Percentiles rank a stretch among this genome's conserved stretches.
Evolutionary conservation across 1,140 invertebrate species (phyloP).

Genomic region (Euglossa dilemma): DNA sequence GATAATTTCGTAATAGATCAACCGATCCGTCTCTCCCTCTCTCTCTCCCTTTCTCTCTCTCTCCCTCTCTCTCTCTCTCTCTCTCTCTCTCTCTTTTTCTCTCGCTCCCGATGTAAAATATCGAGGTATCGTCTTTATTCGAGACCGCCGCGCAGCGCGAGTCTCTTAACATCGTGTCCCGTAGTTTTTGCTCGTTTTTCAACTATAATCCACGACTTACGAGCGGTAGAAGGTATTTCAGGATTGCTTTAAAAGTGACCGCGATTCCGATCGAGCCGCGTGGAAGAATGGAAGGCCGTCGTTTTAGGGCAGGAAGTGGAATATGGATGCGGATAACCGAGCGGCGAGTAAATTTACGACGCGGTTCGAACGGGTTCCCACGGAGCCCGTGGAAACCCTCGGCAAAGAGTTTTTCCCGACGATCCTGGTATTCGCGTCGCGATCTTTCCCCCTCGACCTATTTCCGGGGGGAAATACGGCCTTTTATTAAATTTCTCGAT

Average conservation of each 20-base stretch:
- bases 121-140: neutral
- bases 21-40: neutral
- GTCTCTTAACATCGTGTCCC: neutral
- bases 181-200: neutral
- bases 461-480: constrained; percentile 27
- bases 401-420: constrained; percentile 7
- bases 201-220: neutral
- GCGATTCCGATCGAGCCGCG: constrained; percentile 11
- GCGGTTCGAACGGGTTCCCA: constrained; percentile 45
- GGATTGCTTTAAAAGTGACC: neutral
- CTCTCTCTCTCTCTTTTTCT: too few species aligned
- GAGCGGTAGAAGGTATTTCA: neutral
- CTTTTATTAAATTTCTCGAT: constrained; percentile 50
- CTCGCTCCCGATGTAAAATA: neutral
- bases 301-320: constrained; percentile 36
- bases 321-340: constrained; percentile 46
- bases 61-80: too few species aligned
- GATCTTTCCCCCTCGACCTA: constrained; percentile 36
- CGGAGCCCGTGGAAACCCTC: constrained; percentile 10
- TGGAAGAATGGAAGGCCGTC: constrained; percentile 15
- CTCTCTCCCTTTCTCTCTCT: too few species aligned
- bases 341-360: constrained; percentile 42
- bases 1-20: neutral
- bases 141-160: too few species aligned
- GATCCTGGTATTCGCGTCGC: constrained; percentile 25